phyloP scores from a whole-genome alignment of 2,113 vertebrate species.

The Lichenostomus cassidix region DNA sequence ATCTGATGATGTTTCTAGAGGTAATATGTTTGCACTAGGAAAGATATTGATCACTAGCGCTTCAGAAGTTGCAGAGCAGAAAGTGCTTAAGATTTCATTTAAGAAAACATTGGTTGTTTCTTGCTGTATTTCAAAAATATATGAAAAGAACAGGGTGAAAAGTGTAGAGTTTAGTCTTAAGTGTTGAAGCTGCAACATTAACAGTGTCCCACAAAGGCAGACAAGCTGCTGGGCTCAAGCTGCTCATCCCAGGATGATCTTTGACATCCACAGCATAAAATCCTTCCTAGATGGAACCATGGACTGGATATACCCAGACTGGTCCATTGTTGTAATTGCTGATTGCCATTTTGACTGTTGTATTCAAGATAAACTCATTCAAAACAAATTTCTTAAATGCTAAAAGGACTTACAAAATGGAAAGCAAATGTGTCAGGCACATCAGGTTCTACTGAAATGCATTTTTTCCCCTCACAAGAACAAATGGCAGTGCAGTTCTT shows the following conservation, averaged over 20 bases:
- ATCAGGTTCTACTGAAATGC: neutral
- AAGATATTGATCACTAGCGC: neutral
- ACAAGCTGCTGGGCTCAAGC: neutral
- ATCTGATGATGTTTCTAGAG: slow-evolving; percentile 33
- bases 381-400: neutral
- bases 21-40: neutral
- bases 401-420: neutral
- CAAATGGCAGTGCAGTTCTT: neutral
- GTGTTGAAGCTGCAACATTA: neutral
- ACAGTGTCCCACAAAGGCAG: neutral
- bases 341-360: neutral
- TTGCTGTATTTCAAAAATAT: neutral
- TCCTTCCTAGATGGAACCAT: neutral
- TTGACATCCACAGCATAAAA: neutral
- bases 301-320: neutral
- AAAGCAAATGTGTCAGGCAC: neutral
- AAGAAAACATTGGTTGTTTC: neutral
- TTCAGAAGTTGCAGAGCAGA: slow-evolving; percentile 11
- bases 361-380: neutral
- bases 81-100: slow-evolving; percentile 21
- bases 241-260: neutral
- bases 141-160: neutral
- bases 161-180: neutral
- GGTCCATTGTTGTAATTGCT: neutral
- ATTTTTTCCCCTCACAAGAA: neutral